Evolutionary conservation across 2,888 invertebrate genomes (phyloP), one percentile per base, ranked within the genome.

Genomic region (Athetis lepigone): DNA sequence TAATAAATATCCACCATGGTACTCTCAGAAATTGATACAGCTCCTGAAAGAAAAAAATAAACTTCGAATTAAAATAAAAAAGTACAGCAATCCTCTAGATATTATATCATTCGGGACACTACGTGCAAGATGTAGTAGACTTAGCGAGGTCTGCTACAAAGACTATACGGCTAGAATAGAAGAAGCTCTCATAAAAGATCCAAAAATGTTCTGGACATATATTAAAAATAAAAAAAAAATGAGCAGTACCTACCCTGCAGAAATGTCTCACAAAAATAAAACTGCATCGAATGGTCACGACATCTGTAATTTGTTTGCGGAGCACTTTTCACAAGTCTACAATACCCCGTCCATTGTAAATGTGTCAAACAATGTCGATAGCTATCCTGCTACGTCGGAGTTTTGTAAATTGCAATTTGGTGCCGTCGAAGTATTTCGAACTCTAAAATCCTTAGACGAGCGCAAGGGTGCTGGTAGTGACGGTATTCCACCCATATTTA

Each of bases 331-430:
- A 47, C 13, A 29, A 46, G 27, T 46, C 18, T 29, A 47, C 7
- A 29, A 47, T 47, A 47, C 46, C 27, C 8, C 16, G 5, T 27
- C 45, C 11, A 46, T 27, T 46, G 27, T 27, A 3, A 46, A 11
- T 11, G 18, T 7, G 27, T 46, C 46, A 2, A 27, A 46, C 46
- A 11, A 36, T 4, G 9, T 9, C 11, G 9, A 49, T 16, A 23
- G 2, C 11, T n/a, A 11, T 50, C 16, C 37, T n/a, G 23, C 50
- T 4, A n/a, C 7, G n/a, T 50, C 50, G 7, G 23, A 23, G 11
- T 36, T 49, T n/a, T 49, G 36, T 36, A 36, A 11, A 16, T 23
- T 37, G 4, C 21, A 50, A 37, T 37, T 50, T 50, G 16, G 23
- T 4, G 11, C 27, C 13, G 46, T 18, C 18, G 27, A 29, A 29